Conservation (phyloP, 2,113 vertebrate species). For the Charina bottae region DNA sequence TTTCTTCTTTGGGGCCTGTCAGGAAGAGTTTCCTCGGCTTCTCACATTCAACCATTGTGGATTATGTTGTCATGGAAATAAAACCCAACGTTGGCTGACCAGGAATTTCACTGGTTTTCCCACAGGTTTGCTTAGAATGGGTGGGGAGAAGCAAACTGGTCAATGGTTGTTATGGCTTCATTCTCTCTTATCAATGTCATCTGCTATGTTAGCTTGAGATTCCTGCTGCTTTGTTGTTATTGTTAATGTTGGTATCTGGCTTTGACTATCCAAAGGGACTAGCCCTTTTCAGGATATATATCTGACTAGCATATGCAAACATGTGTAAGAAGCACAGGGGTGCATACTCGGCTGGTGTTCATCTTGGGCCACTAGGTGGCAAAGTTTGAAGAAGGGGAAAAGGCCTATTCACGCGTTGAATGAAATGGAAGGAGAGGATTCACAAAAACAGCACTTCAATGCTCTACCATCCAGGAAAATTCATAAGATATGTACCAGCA, state of each 20-base stretch:
- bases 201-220: not conserved
- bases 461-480: not conserved
- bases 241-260: not conserved
- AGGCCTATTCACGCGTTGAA: not conserved
- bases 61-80: not conserved
- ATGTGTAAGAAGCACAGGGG: not conserved
- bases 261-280: not conserved
- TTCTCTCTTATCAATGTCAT: not conserved
- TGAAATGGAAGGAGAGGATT: not conserved
- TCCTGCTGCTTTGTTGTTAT: not conserved
- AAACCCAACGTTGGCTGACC: not conserved
- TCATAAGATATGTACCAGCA: not conserved
- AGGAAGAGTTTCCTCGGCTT: not conserved
- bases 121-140: not conserved
- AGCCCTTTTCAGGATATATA: not conserved
- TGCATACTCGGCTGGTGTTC: not conserved
- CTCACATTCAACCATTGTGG: not conserved
- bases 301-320: not conserved
- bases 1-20: not conserved
- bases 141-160: not conserved
- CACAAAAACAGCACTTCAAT: not conserved
- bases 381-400: not conserved
- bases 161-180: not conserved
- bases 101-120: not conserved
- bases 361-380: not conserved